These are phyloP conservation scores for Paradoxurus hermaphroditus DNA, from an alignment of 2,113 vertebrate species.

Conservation along the genomic window DNA sequence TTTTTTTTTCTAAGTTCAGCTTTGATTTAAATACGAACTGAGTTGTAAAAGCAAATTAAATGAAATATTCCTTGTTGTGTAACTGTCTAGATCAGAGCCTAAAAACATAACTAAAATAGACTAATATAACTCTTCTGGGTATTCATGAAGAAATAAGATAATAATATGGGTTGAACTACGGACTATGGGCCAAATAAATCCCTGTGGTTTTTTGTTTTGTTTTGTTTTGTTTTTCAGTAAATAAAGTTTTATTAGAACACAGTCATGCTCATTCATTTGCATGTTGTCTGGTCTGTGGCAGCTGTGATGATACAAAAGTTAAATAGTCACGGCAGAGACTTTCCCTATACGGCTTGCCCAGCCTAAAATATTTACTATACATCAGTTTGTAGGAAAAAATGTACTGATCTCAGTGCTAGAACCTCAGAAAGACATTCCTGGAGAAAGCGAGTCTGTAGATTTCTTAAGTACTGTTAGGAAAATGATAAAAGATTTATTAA, in stretches of 20 bases:
- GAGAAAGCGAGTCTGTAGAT: neutral
- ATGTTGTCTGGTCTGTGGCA: neutral
- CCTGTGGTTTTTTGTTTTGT: too few species aligned
- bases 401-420: neutral
- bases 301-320: neutral
- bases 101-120: neutral
- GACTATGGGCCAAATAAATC: neutral
- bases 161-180: neutral
- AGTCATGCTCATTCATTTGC: neutral
- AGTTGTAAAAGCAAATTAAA: neutral
- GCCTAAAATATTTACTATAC: neutral
- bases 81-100: neutral
- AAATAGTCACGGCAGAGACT: neutral
- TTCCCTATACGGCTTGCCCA: neutral
- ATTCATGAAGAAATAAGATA: neutral
- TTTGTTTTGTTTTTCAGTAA: neutral
- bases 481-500: neutral
- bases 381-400: neutral
- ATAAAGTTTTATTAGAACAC: neutral
- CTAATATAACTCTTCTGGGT: rapidly evolving
- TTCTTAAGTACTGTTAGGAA: neutral
- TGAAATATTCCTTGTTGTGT: neutral
- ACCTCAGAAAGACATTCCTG: neutral
- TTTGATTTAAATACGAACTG: neutral
- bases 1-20: neutral